Evolutionary conservation across 2,113 vertebrate species (phyloP).

Genomic region (Ardeotis arabs): DNA sequence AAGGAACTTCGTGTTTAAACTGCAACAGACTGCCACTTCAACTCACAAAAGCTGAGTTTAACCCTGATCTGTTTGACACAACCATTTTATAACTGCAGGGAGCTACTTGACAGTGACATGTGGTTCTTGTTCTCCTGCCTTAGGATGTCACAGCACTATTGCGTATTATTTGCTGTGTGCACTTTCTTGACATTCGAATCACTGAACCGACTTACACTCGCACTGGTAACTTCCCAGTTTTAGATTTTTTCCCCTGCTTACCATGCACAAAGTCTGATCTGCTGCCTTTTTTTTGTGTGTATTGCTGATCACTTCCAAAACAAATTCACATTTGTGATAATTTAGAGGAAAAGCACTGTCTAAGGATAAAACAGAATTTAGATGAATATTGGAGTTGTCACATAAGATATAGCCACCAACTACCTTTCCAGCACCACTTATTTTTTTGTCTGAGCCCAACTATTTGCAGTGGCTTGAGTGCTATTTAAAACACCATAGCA

Average conservation of each 20-base stretch:
- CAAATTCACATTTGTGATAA: background rate
- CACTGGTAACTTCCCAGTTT: background rate
- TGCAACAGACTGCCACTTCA: background rate
- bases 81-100: background rate
- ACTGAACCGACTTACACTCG: background rate
- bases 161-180: background rate
- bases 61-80: background rate
- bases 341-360: background rate
- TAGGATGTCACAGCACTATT: background rate
- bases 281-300: background rate
- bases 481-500: conserved; percentile 63
- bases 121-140: background rate
- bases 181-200: background rate
- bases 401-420: background rate
- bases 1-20: background rate
- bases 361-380: background rate
- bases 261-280: background rate
- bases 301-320: background rate
- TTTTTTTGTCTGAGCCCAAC: conserved; percentile 47
- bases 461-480: conserved; percentile 43
- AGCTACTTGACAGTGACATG: background rate
- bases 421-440: background rate
- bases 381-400: background rate
- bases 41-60: background rate
- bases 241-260: background rate